Evolutionary conservation across 2,797 vertebrate genomes (phyloP), one percentile per base, ranked within the genome.

Genomic region (Acanthurus lineatus): DNA sequence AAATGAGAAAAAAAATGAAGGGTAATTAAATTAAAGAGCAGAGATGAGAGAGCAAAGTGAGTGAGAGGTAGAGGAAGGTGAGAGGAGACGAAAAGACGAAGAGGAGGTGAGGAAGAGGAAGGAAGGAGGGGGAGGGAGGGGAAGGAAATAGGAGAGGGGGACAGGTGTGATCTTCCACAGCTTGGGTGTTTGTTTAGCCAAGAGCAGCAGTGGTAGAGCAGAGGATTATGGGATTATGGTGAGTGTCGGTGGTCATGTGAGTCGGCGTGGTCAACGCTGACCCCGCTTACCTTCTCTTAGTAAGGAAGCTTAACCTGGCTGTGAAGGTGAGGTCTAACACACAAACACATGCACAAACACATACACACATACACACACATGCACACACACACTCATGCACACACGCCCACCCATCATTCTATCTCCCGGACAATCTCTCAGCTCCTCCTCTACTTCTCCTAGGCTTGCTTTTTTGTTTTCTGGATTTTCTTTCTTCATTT

Each of bases 201-300:
- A 77, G 87, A 88, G 88, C n/a, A 48, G 75, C 85, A 88, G 91
- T 69, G 56, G 79, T 75, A 82, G 64, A 88, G 90, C 88, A 81
- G 77, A 77, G 91, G 94, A 94, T 96, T 95, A 95, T 89, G 86
- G 88, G 94, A 95, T 96, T 96, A 96, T 28, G 20, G 79, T 72
- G 76, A 77, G 86, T 80, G 82, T 82, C 49, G 74, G 53, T 82
- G 90, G 90, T 94, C 94, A 95, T 95, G 93, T 95, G 94, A 94
- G 87, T 38, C 54, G 57, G 49, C 82, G 68, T 89, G 86, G 90
- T 89, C 89, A 9, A 84, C 88, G 54, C 64, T 95, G 94, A 95
- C 93, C 94, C 93, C 32, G 86, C 92, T 95, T 95, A 95, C 91
- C 81, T 84, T 82, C 74, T 77, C 45, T 69, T 56, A 81, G 85